Percentiles rank a stretch among this genome's conserved stretches.
Conservation (phyloP, 2,797 vertebrate genomes). For the Enteromius paludinosus region DNA sequence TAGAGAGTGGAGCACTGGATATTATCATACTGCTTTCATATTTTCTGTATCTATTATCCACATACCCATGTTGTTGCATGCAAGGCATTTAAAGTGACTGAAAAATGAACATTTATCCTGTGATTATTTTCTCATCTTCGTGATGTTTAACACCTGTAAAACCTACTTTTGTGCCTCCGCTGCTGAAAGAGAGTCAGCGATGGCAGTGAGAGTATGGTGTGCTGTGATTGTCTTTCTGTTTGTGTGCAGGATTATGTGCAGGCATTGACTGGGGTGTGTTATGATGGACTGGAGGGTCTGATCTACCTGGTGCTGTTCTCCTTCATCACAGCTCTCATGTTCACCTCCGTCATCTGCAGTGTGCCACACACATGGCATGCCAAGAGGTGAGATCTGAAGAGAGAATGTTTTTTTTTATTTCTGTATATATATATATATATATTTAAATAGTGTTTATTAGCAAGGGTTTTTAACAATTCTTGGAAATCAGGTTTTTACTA, state of each 20-base stretch:
- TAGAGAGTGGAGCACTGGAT: neutral
- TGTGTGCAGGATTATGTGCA: conserved; percentile 90
- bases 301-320: conserved; percentile 98
- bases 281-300: conserved; percentile 95
- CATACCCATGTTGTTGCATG: neutral
- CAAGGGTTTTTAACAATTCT: too few species aligned
- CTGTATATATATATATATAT: too few species aligned
- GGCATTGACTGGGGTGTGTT: conserved; percentile 94
- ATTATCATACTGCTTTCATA: neutral
- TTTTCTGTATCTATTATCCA: neutral
- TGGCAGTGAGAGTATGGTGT: neutral
- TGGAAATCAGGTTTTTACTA: too few species aligned
- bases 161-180: neutral
- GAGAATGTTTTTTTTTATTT: too few species aligned
- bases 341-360: conserved; percentile 95
- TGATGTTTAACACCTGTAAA: neutral
- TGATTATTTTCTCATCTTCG: neutral
- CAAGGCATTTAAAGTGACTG: neutral
- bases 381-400: conserved; percentile 82
- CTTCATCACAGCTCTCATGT: conserved; percentile 97
- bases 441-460: too few species aligned
- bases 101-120: neutral
- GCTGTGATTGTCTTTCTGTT: conserved; percentile 7
- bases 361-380: conserved; percentile 95
- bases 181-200: neutral